Conservation (phyloP, 2,113 vertebrate genomes). For the Oryzias celebensis region DNA sequence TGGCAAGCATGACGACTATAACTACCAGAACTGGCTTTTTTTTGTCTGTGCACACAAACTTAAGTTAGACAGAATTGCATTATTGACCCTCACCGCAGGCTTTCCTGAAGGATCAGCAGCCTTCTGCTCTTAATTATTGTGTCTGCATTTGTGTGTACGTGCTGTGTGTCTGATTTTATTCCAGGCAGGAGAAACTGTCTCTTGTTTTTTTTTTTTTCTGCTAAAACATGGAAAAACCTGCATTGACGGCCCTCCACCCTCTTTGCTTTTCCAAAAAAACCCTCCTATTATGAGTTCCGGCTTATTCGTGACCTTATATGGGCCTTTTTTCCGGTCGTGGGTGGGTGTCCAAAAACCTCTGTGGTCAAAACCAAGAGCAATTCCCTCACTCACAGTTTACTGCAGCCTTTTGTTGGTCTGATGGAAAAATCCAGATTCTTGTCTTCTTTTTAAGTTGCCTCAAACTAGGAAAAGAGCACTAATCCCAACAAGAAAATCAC, state of each 20-base stretch:
- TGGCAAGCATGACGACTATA: conserved; percentile 44
- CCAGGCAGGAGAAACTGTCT: conserved; percentile 40
- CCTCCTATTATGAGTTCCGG: conserved; percentile 46
- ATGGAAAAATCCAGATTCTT: conserved; percentile 38
- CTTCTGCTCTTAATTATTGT: conserved; percentile 69
- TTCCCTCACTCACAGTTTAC: conserved; percentile 53
- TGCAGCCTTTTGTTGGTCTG: conserved; percentile 14
- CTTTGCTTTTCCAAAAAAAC: conserved; percentile 45
- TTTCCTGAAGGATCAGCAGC: conserved; percentile 68
- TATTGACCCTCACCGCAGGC: conserved; percentile 56
- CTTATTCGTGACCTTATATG: conserved; percentile 54
- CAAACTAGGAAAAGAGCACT: too few relatives aligned
- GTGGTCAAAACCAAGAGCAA: conserved; percentile 54
- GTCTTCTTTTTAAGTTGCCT: background rate
- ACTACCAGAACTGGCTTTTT: conserved; percentile 49
- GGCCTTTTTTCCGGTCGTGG: conserved; percentile 39
- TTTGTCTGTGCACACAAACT: conserved; percentile 26
- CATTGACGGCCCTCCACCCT: conserved; percentile 29
- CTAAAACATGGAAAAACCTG: conserved; percentile 71
- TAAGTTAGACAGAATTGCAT: conserved; percentile 45
- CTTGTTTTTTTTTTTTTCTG: conserved; percentile 42
- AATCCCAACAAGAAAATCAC: too few relatives aligned
- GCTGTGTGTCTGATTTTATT: conserved; percentile 55
- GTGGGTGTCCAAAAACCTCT: conserved; percentile 45
- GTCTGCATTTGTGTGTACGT: conserved; percentile 26